Conservation (phyloP, 1,140 invertebrate genomes). For the Lordiphosa mommai region DNA sequence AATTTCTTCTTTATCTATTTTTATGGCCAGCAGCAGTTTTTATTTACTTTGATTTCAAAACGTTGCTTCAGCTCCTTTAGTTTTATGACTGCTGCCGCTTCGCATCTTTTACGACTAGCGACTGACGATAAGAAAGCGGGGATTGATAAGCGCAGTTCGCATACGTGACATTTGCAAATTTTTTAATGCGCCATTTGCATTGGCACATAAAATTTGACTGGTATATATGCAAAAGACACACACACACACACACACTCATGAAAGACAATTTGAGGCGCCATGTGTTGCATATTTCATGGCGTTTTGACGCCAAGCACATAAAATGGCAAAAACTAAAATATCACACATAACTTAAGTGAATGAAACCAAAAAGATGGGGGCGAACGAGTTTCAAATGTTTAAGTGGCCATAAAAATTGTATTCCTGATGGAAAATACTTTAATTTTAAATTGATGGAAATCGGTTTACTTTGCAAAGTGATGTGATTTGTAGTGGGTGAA, state of each 20-base stretch:
- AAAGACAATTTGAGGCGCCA: constrained; percentile 66
- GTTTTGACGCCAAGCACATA: constrained; percentile 58
- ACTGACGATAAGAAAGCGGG: constrained; percentile 36
- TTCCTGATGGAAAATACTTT: background rate
- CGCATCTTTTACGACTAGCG: constrained; percentile 59
- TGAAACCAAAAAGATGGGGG: constrained; percentile 5
- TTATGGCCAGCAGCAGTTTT: constrained; percentile 56
- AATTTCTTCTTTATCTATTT: constrained; percentile 70
- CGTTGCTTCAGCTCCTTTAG: constrained; percentile 45
- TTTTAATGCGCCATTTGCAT: constrained; percentile 73
- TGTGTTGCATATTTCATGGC: constrained; percentile 76
- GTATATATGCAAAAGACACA: constrained; percentile 25
- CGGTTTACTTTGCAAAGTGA: no score
- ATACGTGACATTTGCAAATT: constrained; percentile 65
- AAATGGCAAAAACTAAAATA: constrained; percentile 41
- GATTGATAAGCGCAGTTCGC: constrained; percentile 37
- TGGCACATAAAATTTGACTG: constrained; percentile 35
- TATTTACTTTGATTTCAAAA: constrained; percentile 68
- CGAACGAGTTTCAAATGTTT: constrained; percentile 53
- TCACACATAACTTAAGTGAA: constrained; percentile 39
- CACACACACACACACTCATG: constrained; percentile 1
- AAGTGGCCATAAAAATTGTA: constrained; percentile 55
- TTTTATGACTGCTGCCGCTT: constrained; percentile 45
- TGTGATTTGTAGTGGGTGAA: no score
- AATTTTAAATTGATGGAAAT: background rate